phyloP scores from a whole-genome alignment of 2,113 vertebrate genomes.

The Prochilodus magdalenae region DNA sequence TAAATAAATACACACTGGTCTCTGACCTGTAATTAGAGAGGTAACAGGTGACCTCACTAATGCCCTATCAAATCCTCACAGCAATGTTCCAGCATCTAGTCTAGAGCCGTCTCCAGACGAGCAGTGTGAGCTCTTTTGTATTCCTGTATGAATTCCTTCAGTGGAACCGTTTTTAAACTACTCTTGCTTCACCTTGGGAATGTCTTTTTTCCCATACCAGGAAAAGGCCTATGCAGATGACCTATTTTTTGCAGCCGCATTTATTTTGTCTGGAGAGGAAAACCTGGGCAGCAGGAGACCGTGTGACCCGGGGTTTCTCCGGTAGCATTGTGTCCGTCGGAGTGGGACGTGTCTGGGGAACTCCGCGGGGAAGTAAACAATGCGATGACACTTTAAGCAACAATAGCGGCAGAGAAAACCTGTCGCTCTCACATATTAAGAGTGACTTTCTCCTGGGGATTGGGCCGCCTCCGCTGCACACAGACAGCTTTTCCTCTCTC shows the following conservation, averaged over 20 bases:
- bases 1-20: too few relatives aligned
- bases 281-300: constrained; percentile 5
- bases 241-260: constrained; percentile 39
- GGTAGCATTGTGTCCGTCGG: constrained; percentile 12
- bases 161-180: constrained; percentile 27
- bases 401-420: constrained; percentile 42
- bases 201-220: constrained; percentile 30
- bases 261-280: constrained; percentile 58
- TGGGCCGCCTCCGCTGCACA: constrained; percentile 13
- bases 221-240: constrained; percentile 34
- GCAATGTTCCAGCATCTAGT: too few relatives aligned
- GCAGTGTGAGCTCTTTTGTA: neutral
- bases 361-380: constrained; percentile 35
- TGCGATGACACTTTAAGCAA: constrained; percentile 35
- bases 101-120: too few relatives aligned
- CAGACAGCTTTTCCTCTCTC: constrained; percentile 35
- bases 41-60: too few relatives aligned
- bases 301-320: constrained; percentile 6
- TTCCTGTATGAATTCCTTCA: neutral
- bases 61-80: too few relatives aligned
- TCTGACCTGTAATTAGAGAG: too few relatives aligned
- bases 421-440: constrained; percentile 28
- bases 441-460: constrained; percentile 45
- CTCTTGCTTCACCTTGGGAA: constrained; percentile 37
- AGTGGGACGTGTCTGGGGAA: constrained; percentile 34